Evolutionary conservation across 2,113 vertebrate genomes (phyloP).

Genomic region (Gymnogyps californianus): DNA sequence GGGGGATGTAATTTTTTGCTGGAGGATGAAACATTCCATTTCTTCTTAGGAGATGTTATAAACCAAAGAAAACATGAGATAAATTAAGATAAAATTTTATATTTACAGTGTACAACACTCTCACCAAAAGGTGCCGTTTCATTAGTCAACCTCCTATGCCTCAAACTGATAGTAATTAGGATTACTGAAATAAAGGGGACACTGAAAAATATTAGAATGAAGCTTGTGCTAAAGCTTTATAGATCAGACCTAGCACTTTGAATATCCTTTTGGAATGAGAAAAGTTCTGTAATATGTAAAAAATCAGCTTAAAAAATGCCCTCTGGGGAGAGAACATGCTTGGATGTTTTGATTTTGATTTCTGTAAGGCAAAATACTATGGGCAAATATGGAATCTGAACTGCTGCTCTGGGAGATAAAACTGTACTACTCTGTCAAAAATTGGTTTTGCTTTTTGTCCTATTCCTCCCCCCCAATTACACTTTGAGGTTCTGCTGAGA

Average conservation of each 20-base stretch:
- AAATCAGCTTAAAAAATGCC: background rate
- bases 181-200: background rate
- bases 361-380: background rate
- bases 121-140: background rate
- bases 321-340: background rate
- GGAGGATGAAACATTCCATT: background rate
- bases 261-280: background rate
- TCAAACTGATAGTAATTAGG: constrained; percentile 37
- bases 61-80: background rate
- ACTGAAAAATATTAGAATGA: constrained; percentile 15
- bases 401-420: background rate
- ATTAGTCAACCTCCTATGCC: background rate
- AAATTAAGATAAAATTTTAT: background rate
- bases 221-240: background rate
- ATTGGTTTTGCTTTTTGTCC: background rate
- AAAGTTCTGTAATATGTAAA: background rate
- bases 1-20: background rate
- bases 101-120: background rate
- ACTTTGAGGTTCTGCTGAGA: background rate
- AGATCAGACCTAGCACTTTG: background rate
- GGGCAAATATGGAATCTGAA: background rate
- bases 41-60: background rate
- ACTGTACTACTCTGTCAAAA: background rate
- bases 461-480: too few relatives aligned
- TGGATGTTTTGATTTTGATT: background rate